A percentile compares a stretch with the other conserved stretches of the same genome.
phyloP scores from a whole-genome alignment of 1,140 invertebrate species.

The Bombus terrestris region DNA sequence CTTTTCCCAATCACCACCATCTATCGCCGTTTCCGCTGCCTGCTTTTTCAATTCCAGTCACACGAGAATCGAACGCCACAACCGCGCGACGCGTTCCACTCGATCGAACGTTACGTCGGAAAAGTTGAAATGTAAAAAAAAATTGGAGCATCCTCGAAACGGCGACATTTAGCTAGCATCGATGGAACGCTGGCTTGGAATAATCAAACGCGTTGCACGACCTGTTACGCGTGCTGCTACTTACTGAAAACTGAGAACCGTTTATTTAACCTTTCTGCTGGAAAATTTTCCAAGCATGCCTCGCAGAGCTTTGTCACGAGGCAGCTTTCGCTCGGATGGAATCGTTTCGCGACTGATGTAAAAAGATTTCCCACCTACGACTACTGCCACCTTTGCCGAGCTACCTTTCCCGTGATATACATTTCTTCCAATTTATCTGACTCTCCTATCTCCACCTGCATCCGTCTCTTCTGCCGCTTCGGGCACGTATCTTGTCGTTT shows the following conservation, averaged over 20 bases:
- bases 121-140: background rate
- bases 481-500: slow-evolving; percentile 34
- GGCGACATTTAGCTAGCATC: background rate
- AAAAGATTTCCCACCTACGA: slow-evolving; percentile 28
- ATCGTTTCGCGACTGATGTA: slow-evolving; percentile 33
- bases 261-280: slow-evolving; percentile 10
- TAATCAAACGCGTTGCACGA: background rate
- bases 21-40: no score
- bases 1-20: no score
- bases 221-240: background rate
- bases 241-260: background rate
- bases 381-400: background rate
- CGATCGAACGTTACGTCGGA: background rate
- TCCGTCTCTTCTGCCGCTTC: slow-evolving; percentile 47
- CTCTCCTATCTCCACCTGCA: slow-evolving; percentile 34
- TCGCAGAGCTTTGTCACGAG: slow-evolving; percentile 1
- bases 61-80: no score
- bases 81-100: no score
- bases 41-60: no score
- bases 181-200: background rate
- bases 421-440: slow-evolving; percentile 59
- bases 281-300: slow-evolving; percentile 2
- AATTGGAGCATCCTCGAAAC: background rate
- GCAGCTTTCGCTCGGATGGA: slow-evolving; percentile 25
- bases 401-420: slow-evolving; percentile 36